Evolutionary conservation across 2,797 vertebrate species (phyloP), one percentile per base, ranked within the genome.

Genomic region (Jordanella pulchra): DNA sequence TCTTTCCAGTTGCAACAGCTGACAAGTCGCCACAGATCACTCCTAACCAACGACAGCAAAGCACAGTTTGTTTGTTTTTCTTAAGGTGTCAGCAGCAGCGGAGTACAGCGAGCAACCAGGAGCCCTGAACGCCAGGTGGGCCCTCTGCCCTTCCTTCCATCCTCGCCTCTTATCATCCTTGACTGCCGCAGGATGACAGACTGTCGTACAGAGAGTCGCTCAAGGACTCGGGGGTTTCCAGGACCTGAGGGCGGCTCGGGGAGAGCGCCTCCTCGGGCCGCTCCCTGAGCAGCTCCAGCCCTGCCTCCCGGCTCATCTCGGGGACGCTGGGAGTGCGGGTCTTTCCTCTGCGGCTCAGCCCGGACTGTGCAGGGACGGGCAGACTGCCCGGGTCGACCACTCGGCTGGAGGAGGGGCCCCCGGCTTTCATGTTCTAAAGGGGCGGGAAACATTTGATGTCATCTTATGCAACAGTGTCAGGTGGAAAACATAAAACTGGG

Each of bases 131-230:
- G 71, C 48, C 44, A 17, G 69, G 30, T 44, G 67, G 51, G 3
- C 18, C 11, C 58, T 3, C 23, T 50, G 25, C 35, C 44, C 30
- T 21, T 0, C 2, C 39, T 58, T 67, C 48, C 5, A 42, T 42
- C 35, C 0, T 47, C n/a, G 23, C 11, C 39, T 3, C 23, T 14
- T 51, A 44, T 97, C 93, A 98, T 85, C 97, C 97, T 85, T 99
- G 97, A 92, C 97, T 99, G 82, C 97, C 97, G 50, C 97, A 98
- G 75, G 97, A 98, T 0, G 97, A 98, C 69, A 98, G 94, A 21
- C 97, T 97, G 93, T 98, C 97, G n/a, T 98, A 98, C 76, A 98
- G 94, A 0, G 97, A 98, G 64, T 98, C 97, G 11, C 97, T 98
- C 79, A 98, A 95, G 1, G 97, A 98, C 86, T 98, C 97, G 0